Percentiles rank a stretch among this genome's conserved stretches.
phyloP scores from a whole-genome alignment of 2,113 vertebrate genomes.

The Plecturocebus donacophilus region DNA sequence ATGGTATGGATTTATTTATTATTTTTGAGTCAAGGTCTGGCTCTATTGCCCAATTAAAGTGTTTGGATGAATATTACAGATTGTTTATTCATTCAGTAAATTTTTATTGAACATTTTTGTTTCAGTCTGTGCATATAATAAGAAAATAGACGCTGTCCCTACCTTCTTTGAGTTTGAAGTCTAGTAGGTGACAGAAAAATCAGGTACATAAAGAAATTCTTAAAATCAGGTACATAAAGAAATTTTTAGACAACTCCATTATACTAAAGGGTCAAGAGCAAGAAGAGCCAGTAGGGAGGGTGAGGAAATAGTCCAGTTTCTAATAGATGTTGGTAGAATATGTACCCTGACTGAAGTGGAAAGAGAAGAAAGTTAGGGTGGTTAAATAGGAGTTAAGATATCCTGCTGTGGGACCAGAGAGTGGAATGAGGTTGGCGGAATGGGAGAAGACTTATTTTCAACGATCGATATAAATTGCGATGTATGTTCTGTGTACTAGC shows the following conservation, averaged over 20 bases:
- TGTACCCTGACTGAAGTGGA: background rate
- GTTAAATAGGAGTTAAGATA: too few species aligned
- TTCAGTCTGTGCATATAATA: background rate
- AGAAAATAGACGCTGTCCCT: background rate
- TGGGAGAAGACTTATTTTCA: background rate
- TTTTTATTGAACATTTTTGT: background rate
- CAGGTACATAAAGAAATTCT: too few species aligned
- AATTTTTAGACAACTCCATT: background rate
- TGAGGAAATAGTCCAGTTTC: background rate
- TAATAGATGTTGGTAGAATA: background rate
- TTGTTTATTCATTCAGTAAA: background rate
- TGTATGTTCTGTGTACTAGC: background rate
- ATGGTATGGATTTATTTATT: background rate
- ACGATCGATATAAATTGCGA: background rate
- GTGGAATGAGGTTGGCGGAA: background rate
- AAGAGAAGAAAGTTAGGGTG: background rate
- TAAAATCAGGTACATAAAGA: background rate
- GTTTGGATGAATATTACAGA: background rate
- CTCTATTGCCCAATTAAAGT: background rate
- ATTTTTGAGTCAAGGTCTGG: too few species aligned
- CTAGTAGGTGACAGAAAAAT: background rate
- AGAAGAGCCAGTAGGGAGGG: background rate
- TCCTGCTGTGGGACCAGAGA: background rate
- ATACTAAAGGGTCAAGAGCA: background rate
- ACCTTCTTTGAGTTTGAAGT: background rate